Percentiles rank a stretch among this genome's conserved stretches.
phyloP scores from a whole-genome alignment of 92 coral and sea anemone species.

The Parazoanthus swiftii region DNA sequence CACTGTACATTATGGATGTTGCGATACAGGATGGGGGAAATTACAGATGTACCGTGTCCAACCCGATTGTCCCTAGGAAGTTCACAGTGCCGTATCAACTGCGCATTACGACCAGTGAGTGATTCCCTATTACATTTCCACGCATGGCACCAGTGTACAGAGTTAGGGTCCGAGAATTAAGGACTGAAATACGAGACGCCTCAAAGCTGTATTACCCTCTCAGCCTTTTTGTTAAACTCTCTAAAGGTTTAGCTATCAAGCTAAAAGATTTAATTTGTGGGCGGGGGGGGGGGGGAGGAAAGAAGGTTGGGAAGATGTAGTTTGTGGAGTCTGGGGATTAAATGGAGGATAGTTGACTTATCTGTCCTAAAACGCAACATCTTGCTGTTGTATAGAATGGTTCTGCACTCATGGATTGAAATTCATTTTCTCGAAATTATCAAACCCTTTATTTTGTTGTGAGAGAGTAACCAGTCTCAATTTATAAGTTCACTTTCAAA shows the following conservation, averaged over 20 bases:
- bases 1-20: neutral
- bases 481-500: no score
- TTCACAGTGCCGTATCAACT: neutral
- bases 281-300: no score
- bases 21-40: neutral
- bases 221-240: neutral
- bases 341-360: neutral
- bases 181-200: no score
- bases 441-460: no score
- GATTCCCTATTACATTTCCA: neutral
- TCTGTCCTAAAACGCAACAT: no score
- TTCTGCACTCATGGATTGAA: neutral
- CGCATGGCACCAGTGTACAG: neutral
- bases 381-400: neutral
- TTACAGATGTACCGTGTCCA: constrained; percentile 26
- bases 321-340: neutral
- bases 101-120: constrained; percentile 19
- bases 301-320: neutral
- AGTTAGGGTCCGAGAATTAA: no score
- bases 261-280: no score
- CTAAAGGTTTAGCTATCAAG: no score
- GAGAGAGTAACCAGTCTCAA: no score
- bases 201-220: neutral
- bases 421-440: neutral
- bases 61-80: neutral